phyloP scores from a whole-genome alignment of 2,797 vertebrate genomes.

The Garrulus glandarius region DNA sequence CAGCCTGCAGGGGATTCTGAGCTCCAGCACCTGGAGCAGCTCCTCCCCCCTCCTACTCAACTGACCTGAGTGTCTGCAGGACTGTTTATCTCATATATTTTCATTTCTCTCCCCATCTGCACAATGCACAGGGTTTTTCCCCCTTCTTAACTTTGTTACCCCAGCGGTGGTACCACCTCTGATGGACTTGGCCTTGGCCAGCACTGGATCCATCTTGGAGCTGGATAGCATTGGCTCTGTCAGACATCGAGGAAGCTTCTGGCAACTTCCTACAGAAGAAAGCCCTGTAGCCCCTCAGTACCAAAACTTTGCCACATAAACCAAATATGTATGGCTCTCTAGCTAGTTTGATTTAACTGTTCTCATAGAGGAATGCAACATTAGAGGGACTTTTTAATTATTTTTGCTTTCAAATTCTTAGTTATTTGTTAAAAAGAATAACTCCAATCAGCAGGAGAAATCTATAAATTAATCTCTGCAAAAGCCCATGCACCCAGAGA shows the following conservation, averaged over 20 bases:
- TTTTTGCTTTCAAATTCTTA: not conserved
- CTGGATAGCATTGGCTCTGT: fast-evolving
- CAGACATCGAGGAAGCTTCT: not conserved
- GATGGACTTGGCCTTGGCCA: not conserved
- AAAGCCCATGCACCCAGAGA: not conserved
- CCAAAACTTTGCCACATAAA: not conserved
- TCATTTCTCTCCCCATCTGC: not conserved
- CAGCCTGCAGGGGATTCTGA: not conserved
- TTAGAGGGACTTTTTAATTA: not conserved
- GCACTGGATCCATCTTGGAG: not conserved
- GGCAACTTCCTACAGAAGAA: not conserved
- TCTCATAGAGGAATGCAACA: not conserved
- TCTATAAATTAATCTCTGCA: not conserved
- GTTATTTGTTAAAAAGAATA: not conserved
- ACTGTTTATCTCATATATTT: not conserved
- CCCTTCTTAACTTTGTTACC: not conserved
- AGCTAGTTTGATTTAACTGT: not conserved
- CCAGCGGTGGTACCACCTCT: not conserved
- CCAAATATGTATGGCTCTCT: not conserved
- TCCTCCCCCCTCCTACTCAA: not conserved
- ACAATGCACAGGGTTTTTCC: fast-evolving
- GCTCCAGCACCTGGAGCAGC: not conserved
- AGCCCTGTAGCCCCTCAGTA: not conserved
- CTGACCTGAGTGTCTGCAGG: not conserved
- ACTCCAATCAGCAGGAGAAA: not conserved